Percentiles rank a stretch among this genome's conserved stretches.
Conservation (phyloP, 1,140 invertebrate species). For the Mamestra configurata region DNA sequence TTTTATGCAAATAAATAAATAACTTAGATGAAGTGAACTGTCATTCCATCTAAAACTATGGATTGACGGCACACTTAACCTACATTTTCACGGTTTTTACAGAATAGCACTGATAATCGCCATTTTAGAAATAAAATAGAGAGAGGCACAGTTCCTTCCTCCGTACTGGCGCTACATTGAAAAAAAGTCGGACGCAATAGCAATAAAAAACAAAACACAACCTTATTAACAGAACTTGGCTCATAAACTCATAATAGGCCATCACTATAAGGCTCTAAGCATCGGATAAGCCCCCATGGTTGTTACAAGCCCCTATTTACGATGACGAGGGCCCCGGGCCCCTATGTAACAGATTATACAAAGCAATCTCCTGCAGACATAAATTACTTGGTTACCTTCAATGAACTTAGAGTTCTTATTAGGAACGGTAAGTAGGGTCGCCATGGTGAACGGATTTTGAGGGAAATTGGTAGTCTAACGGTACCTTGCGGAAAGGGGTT, state of each 20-base stretch:
- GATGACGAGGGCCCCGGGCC: slow-evolving; percentile 31
- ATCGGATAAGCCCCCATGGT: slow-evolving; percentile 69
- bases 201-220: background rate
- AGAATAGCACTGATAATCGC: too few relatives aligned
- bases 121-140: too few relatives aligned
- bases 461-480: background rate
- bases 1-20: too few relatives aligned
- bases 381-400: slow-evolving; percentile 74
- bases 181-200: too few relatives aligned
- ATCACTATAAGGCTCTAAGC: slow-evolving; percentile 62
- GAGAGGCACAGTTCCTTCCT: too few relatives aligned
- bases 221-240: background rate
- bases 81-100: too few relatives aligned
- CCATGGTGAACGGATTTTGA: slow-evolving; percentile 1
- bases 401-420: slow-evolving; percentile 67
- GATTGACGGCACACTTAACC: too few relatives aligned
- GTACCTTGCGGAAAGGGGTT: background rate
- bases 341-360: slow-evolving; percentile 63
- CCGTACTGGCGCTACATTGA: too few relatives aligned
- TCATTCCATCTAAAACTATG: too few relatives aligned
- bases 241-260: slow-evolving; percentile 17
- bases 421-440: slow-evolving; percentile 47
- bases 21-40: too few relatives aligned
- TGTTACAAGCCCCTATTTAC: slow-evolving; percentile 64
- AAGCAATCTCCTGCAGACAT: slow-evolving; percentile 79